These are phyloP conservation scores for Hyles lineata DNA, from an alignment of 2,888 invertebrate genomes.

Conservation along the genomic window DNA sequence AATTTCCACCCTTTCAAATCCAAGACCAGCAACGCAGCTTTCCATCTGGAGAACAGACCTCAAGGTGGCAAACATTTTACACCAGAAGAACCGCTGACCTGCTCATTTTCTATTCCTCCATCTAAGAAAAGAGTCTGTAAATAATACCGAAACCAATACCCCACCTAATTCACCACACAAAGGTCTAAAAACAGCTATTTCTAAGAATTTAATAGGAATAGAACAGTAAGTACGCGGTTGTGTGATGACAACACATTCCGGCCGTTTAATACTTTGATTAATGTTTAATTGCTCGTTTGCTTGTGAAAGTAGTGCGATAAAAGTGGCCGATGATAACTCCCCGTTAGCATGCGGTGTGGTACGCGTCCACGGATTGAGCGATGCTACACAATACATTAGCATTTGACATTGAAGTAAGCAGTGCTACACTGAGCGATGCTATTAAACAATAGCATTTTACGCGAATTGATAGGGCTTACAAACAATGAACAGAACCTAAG, in stretches of 20 bases:
- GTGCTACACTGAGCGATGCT: neutral
- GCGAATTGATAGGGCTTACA: neutral
- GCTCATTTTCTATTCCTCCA: no score
- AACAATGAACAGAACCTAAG: no score
- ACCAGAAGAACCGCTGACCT: no score
- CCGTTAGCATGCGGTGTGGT: constrained; percentile 6
- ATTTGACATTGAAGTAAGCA: neutral
- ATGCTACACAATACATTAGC: neutral
- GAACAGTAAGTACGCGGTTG: neutral
- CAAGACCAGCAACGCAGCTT: no score
- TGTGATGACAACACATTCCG: neutral
- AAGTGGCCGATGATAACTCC: constrained; percentile 15
- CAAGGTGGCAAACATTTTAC: no score
- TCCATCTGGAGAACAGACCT: no score
- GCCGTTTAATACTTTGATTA: neutral
- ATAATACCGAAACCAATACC: no score
- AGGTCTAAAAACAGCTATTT: neutral
- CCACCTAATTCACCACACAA: neutral
- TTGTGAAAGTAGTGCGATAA: constrained; percentile 27
- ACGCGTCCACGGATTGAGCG: neutral
- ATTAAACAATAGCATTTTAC: neutral
- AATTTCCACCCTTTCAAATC: no score
- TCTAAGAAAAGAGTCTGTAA: no score
- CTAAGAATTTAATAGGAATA: neutral
- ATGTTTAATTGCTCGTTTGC: constrained; percentile 25